Evolutionary conservation across 1,140 invertebrate species (phyloP), one percentile per base, ranked within the genome.

Genomic region (Anoplolepis gracilipes): DNA sequence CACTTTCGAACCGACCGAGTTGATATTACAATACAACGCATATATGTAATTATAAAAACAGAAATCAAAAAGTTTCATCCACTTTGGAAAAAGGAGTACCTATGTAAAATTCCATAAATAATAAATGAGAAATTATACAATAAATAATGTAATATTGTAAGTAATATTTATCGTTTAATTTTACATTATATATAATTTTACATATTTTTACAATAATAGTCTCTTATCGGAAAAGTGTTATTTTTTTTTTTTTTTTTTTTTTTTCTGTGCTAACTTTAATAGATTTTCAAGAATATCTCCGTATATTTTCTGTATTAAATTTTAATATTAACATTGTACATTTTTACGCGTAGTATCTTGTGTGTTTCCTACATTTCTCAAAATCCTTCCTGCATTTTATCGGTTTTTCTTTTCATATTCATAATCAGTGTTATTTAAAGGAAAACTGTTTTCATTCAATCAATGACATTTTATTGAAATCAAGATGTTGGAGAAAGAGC

Each of bases 401-500:
- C 1, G 6, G 6, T 28, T 55, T 72, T 55, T 6, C 13, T 1
- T 2, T n/a, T n/a, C n/a, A 39, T 25, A 11, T 73, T 76, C 8
- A 22, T 10, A 53, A 65, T 65, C 19, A 67, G 28, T 33, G 30
- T 46, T 6, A 8, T 13, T 28, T 3, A 7, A 11, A n/a, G 30
- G 30, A 19, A 19, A 49, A 0, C 70, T 19, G n/a, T 28, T 49
- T 49, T n/a, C 30, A 57, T 57, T 36, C 39, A 2, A 67, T 22
- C 42, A 19, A 81, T 70, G 30, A 70, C 67, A 30, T 42, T 36
- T 36, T 28, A 72, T 36, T 33, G 10, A 28, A 16, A 69, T 57
- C 22, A 22, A 67, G 6, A 4, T 16, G 25, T 70, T 81, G n/a
- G 22, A n/a, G n/a, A n/a, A n/a, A n/a, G n/a, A 70, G 16, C 61